Evolutionary conservation across 2,113 vertebrate genomes (phyloP).

Genomic region (Menidia beryllina): DNA sequence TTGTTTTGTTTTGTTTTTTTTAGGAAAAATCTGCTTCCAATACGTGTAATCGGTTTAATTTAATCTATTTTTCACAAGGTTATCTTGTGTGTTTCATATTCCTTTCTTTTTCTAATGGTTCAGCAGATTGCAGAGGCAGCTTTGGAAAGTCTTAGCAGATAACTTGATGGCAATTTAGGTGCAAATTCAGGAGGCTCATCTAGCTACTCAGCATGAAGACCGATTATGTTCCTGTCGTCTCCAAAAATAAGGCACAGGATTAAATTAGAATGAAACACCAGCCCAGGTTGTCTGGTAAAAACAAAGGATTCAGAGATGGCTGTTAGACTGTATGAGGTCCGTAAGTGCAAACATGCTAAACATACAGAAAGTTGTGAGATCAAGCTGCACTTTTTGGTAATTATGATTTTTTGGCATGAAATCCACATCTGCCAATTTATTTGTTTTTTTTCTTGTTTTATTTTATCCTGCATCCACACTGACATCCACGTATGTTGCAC

Average conservation of each 20-base stretch:
- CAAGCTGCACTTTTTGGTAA: not conserved
- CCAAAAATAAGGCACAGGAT: slow-evolving; percentile 43
- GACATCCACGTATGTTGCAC: slow-evolving; percentile 6
- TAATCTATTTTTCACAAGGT: not conserved
- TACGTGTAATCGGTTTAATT: not conserved
- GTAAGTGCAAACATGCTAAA: not conserved
- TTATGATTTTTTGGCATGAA: slow-evolving; percentile 10
- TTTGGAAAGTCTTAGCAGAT: slow-evolving; percentile 24
- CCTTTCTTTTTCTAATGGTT: not conserved
- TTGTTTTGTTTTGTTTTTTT: too few species aligned
- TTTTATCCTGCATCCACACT: slow-evolving; percentile 11
- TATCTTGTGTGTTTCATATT: not conserved
- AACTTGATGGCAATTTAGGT: slow-evolving; percentile 33
- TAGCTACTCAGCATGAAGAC: slow-evolving; percentile 33
- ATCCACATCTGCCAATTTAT: too few species aligned
- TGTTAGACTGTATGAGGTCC: slow-evolving; percentile 20
- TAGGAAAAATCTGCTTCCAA: too few species aligned
- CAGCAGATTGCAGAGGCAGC: not conserved
- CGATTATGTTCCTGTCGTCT: slow-evolving; percentile 40
- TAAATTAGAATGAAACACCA: slow-evolving; percentile 47
- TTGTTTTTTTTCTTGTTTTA: too few species aligned
- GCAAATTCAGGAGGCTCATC: slow-evolving; percentile 41
- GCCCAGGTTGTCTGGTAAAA: slow-evolving; percentile 30
- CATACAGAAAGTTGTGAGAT: not conserved
- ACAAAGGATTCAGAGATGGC: not conserved